Conservation (phyloP, 2,888 invertebrate genomes). For the Cheilosia scutellata region DNA sequence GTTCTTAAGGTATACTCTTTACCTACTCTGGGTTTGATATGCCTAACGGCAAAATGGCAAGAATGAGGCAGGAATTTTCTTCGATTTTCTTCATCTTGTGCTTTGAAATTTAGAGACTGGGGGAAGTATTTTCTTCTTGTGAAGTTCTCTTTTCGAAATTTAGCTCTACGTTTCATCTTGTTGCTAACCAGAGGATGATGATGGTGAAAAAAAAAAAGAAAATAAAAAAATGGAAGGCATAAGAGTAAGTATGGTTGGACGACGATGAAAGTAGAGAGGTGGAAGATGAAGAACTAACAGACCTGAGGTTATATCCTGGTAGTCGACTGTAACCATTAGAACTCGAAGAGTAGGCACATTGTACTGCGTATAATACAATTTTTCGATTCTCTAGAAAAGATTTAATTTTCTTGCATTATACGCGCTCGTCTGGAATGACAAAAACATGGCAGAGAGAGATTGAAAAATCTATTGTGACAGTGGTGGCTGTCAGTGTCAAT, state of each 20-base stretch:
- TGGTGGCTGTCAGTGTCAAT: conserved; percentile 20
- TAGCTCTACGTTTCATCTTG: conserved; percentile 45
- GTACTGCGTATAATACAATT: conserved; percentile 68
- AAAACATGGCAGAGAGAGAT: neutral
- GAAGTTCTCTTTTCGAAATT: conserved; percentile 20
- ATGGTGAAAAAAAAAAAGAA: conserved; percentile 27
- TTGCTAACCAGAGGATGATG: neutral
- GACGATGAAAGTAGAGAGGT: conserved; percentile 15
- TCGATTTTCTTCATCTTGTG: conserved; percentile 45
- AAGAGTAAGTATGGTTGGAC: conserved; percentile 42
- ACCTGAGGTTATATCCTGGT: conserved; percentile 64
- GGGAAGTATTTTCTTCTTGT: conserved; percentile 22
- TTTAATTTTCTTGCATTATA: conserved; percentile 74
- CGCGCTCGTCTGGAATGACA: conserved; percentile 65
- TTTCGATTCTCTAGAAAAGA: conserved; percentile 57
- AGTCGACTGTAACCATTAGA: conserved; percentile 57
- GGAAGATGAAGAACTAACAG: conserved; percentile 61
- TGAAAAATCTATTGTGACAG: conserved; percentile 21
- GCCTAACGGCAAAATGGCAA: conserved; percentile 63
- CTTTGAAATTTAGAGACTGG: conserved; percentile 30
- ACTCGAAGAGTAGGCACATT: conserved; percentile 55
- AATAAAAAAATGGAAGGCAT: neutral
- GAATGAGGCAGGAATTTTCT: conserved; percentile 65
- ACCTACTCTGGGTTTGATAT: conserved; percentile 58
- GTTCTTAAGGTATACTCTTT: conserved; percentile 59